phyloP scores from a whole-genome alignment of 2,113 vertebrate species.

The Symphodus melops region DNA sequence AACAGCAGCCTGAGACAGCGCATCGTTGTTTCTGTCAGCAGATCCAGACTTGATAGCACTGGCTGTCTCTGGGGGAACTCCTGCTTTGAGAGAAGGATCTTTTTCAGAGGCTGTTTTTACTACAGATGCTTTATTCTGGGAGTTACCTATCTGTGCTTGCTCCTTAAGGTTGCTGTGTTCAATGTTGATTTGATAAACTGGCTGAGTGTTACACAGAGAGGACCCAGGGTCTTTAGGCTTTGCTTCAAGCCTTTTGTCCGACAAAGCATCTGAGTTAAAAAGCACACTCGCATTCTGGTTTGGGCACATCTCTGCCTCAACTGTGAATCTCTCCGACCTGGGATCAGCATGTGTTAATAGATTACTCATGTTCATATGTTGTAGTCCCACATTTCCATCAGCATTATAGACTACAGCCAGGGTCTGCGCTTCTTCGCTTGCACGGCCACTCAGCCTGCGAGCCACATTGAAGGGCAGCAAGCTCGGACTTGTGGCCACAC shows the following conservation, averaged over 20 bases:
- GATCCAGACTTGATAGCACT: conserved; percentile 40
- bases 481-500: conserved; percentile 92
- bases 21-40: conserved; percentile 53
- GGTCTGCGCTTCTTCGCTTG: conserved; percentile 79
- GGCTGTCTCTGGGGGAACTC: conserved; percentile 40
- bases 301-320: conserved; percentile 70
- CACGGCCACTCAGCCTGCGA: conserved; percentile 54
- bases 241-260: conserved; percentile 57
- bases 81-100: conserved; percentile 55
- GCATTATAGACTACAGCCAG: conserved; percentile 81
- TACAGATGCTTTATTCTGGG: conserved; percentile 18
- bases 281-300: conserved; percentile 35
- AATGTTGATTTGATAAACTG: conserved; percentile 81
- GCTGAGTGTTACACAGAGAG: conserved; percentile 70
- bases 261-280: conserved; percentile 55
- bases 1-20: conserved; percentile 40
- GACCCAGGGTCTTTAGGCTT: conserved; percentile 61
- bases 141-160: conserved; percentile 38
- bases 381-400: conserved; percentile 37
- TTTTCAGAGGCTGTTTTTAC: conserved; percentile 45
- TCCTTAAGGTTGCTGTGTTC: conserved; percentile 59
- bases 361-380: conserved; percentile 31
- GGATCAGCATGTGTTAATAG: conserved; percentile 21
- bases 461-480: conserved; percentile 82
- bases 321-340: conserved; percentile 62